Evolutionary conservation across 2,797 vertebrate genomes (phyloP).

Genomic region (Syngnathus acus): DNA sequence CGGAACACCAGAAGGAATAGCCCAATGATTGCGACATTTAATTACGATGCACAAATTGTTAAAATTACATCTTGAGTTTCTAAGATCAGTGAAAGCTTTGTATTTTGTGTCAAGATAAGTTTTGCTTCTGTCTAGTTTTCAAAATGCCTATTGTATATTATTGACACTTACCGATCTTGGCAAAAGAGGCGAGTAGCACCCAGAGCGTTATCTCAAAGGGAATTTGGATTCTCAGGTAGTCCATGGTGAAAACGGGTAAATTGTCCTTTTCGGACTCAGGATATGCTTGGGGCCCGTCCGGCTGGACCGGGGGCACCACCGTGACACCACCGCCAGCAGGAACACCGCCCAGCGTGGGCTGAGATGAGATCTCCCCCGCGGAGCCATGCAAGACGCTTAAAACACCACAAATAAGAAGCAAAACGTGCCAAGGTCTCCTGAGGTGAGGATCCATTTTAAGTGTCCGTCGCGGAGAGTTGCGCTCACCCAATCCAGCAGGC

Average conservation of each 20-base stretch:
- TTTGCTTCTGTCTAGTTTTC: no score
- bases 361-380: conserved; percentile 38
- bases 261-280: conserved; percentile 63
- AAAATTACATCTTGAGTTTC: no score
- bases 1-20: no score
- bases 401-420: conserved; percentile 22
- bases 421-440: background rate
- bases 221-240: conserved; percentile 87
- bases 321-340: conserved; percentile 19
- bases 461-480: background rate
- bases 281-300: conserved; percentile 37
- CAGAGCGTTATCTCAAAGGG: conserved; percentile 94
- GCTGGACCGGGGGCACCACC: conserved; percentile 36
- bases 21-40: no score
- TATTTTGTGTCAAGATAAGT: no score
- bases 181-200: conserved; percentile 88
- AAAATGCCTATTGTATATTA: no score
- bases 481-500: background rate
- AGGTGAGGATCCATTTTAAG: conserved; percentile 30
- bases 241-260: conserved; percentile 81
- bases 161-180: conserved; percentile 85
- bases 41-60: no score
- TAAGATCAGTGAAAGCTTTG: no score
- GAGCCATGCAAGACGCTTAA: conserved; percentile 30
- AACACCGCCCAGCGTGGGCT: conserved; percentile 15